Evolutionary conservation across 2,888 invertebrate genomes (phyloP).

Genomic region (Ctena decussata): DNA sequence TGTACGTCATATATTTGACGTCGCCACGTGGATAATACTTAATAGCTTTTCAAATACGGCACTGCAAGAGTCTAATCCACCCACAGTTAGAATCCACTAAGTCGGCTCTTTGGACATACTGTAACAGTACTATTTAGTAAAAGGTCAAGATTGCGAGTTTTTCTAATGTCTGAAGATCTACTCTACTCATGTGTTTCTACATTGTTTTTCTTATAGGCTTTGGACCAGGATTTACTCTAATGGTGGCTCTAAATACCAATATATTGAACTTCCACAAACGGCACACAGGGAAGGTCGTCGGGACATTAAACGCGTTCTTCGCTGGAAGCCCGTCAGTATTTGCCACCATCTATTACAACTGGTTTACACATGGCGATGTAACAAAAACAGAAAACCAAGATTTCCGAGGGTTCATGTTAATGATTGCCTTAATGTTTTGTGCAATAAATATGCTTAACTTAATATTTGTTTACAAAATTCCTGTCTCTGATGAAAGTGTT

Average conservation of each 20-base stretch:
- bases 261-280: slow-evolving; percentile 55
- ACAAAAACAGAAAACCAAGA: slow-evolving; percentile 34
- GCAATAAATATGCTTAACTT: slow-evolving; percentile 50
- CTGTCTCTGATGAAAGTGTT: background rate
- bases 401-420: slow-evolving; percentile 47
- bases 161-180: no score
- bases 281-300: slow-evolving; percentile 61
- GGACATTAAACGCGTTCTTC: slow-evolving; percentile 62
- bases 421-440: slow-evolving; percentile 59
- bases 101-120: no score
- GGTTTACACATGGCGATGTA: slow-evolving; percentile 26
- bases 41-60: no score
- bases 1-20: no score
- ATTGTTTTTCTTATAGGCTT: slow-evolving; percentile 56
- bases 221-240: slow-evolving; percentile 64
- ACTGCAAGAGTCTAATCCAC: no score
- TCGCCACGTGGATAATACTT: no score
- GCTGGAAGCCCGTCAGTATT: slow-evolving; percentile 66
- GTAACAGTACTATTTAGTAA: no score
- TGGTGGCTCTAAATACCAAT: slow-evolving; percentile 66
- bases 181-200: no score
- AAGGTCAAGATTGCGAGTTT: no score
- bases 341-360: slow-evolving; percentile 51
- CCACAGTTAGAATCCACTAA: no score
- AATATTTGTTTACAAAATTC: slow-evolving; percentile 42